Evolutionary conservation across 2,888 invertebrate species (phyloP).

Genomic region (Frankliniella fusca): DNA sequence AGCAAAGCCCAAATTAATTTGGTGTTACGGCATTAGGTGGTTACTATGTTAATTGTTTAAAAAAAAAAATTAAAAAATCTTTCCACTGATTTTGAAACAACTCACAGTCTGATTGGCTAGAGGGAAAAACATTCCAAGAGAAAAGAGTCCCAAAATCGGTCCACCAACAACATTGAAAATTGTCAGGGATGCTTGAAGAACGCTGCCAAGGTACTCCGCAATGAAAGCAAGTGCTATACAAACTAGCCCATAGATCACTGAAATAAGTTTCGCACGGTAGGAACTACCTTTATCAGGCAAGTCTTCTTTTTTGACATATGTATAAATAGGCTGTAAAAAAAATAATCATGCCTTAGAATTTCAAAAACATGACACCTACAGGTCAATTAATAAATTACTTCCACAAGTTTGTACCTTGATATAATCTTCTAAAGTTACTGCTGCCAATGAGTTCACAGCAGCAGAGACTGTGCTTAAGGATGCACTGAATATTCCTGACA

Average conservation of each 20-base stretch:
- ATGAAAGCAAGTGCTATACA: constrained; percentile 79
- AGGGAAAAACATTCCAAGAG: constrained; percentile 77
- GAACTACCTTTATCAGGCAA: constrained; percentile 47
- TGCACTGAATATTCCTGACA: constrained; percentile 56
- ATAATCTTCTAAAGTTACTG: constrained; percentile 85
- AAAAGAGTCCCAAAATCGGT: constrained; percentile 78
- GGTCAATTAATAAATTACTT: constrained; percentile 36
- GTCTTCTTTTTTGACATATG: constrained; percentile 44
- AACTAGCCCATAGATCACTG: constrained; percentile 66
- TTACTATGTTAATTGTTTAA: too few species aligned
- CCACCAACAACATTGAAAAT: constrained; percentile 86
- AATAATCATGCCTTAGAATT: background rate
- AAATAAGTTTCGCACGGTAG: constrained; percentile 35
- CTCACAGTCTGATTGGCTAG: constrained; percentile 64
- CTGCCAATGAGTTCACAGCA: constrained; percentile 86
- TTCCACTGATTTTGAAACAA: constrained; percentile 28
- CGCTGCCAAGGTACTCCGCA: constrained; percentile 74
- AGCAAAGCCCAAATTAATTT: background rate
- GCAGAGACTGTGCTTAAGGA: constrained; percentile 83
- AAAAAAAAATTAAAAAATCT: too few species aligned
- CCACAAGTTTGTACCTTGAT: background rate
- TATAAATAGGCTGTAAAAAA: constrained; percentile 47
- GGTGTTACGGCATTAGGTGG: too few species aligned
- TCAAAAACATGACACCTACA: constrained; percentile 51
- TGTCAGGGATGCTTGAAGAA: constrained; percentile 81